Percentiles rank a stretch among this genome's conserved stretches.
Conservation (phyloP, 1,140 invertebrate species). For the Notospermus geniculatus region DNA sequence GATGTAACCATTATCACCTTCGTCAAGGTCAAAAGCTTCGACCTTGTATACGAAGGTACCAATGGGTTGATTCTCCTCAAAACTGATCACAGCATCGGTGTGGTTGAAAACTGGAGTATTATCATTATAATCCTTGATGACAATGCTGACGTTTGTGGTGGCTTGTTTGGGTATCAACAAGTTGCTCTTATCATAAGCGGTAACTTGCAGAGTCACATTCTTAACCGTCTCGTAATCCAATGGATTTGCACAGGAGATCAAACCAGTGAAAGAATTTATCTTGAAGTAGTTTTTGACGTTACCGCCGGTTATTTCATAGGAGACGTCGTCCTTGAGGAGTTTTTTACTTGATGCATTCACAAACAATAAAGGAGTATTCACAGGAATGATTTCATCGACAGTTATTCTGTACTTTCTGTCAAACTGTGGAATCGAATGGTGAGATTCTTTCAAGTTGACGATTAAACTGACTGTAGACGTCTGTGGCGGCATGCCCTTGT, state of each 20-base stretch:
- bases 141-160: slow-evolving; percentile 43
- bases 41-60: slow-evolving; percentile 80
- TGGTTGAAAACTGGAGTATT: slow-evolving; percentile 47
- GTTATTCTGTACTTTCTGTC: slow-evolving; percentile 84
- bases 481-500: slow-evolving; percentile 74
- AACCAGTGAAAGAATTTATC: slow-evolving; percentile 68
- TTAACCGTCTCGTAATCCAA: slow-evolving; percentile 41
- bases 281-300: slow-evolving; percentile 39
- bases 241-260: slow-evolving; percentile 73
- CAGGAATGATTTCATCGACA: slow-evolving; percentile 82
- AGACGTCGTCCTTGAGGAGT: slow-evolving; percentile 70
- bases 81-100: slow-evolving; percentile 38
- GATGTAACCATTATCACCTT: slow-evolving; percentile 91
- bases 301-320: slow-evolving; percentile 69
- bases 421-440: slow-evolving; percentile 86
- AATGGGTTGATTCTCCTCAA: slow-evolving; percentile 77
- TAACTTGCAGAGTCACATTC: slow-evolving; percentile 31
- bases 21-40: slow-evolving; percentile 81
- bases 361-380: slow-evolving; percentile 75
- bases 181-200: slow-evolving; percentile 67
- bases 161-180: slow-evolving; percentile 76
- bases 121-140: slow-evolving; percentile 52
- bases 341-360: slow-evolving; percentile 58
- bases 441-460: slow-evolving; percentile 70
- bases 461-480: slow-evolving; percentile 44